These are phyloP conservation scores for Apis florea DNA, from an alignment of 1,140 invertebrate genomes.

Conservation along the genomic window DNA sequence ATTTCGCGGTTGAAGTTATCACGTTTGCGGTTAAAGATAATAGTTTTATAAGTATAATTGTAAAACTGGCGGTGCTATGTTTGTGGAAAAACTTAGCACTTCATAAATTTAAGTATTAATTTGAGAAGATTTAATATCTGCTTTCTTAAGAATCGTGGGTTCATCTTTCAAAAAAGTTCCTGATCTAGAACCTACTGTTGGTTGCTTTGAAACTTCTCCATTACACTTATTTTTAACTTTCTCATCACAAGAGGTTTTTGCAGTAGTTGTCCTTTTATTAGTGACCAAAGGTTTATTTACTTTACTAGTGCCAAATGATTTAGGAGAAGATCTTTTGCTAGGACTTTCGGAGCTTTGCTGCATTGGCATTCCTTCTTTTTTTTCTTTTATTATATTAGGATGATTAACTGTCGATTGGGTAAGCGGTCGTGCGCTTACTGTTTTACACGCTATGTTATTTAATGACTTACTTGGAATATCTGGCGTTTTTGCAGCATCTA, in stretches of 20 bases:
- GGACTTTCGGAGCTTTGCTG: slow-evolving; percentile 71
- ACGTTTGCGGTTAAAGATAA: slow-evolving; percentile 61
- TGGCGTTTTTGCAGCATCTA: slow-evolving; percentile 77
- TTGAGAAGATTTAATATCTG: slow-evolving; percentile 76
- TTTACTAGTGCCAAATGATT: slow-evolving; percentile 66
- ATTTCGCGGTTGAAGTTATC: slow-evolving; percentile 63
- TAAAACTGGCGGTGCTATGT: slow-evolving; percentile 25
- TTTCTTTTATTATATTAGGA: slow-evolving; percentile 61
- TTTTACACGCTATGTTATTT: slow-evolving; percentile 47
- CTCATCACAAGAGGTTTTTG: slow-evolving; percentile 62
- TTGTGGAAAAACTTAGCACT: slow-evolving; percentile 27
- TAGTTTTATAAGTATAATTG: slow-evolving; percentile 35
- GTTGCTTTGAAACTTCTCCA: slow-evolving; percentile 70
- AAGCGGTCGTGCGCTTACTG: slow-evolving; percentile 46
- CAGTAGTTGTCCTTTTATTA: slow-evolving; percentile 47
- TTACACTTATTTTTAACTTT: slow-evolving; percentile 72
- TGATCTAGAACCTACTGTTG: slow-evolving; percentile 82
- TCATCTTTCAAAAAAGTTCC: slow-evolving; percentile 88
- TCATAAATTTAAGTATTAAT: slow-evolving; percentile 69
- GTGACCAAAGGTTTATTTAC: slow-evolving; percentile 56
- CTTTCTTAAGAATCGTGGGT: slow-evolving; percentile 81
- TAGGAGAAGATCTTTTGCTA: slow-evolving; percentile 74
- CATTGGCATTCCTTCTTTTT: slow-evolving; percentile 63
- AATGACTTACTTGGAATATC: slow-evolving; percentile 69
- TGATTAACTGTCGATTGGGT: slow-evolving; percentile 40